A percentile compares a stretch with the other conserved stretches of the same genome.
phyloP scores from a whole-genome alignment of 2,797 vertebrate species.

The Periparus ater region DNA sequence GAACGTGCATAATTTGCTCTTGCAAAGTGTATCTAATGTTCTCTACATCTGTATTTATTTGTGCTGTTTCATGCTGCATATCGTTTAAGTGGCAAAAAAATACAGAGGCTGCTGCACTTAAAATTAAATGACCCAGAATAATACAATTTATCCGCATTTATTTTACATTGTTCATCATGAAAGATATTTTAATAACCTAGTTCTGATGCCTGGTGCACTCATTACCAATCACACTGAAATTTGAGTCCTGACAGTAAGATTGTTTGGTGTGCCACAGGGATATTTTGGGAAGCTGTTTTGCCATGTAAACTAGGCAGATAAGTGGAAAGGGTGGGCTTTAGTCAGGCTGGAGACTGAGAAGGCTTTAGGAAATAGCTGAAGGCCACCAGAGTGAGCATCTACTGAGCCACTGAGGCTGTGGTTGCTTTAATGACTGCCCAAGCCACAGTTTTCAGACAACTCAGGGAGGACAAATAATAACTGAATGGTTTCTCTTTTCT shows the following conservation, averaged over 20 bases:
- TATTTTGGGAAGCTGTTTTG: not conserved
- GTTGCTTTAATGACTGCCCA: not conserved
- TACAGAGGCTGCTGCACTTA: constrained; percentile 25
- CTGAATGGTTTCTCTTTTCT: not conserved
- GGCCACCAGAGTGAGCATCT: not conserved
- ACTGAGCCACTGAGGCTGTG: not conserved
- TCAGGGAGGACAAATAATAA: not conserved
- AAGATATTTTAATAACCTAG: constrained; percentile 45
- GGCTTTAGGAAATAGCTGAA: not conserved
- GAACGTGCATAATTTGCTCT: constrained; percentile 40
- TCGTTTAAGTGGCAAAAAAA: constrained; percentile 54
- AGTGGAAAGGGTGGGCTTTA: not conserved
- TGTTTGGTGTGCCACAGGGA: not conserved
- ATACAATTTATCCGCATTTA: constrained; percentile 32
- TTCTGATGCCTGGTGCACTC: constrained; percentile 29
- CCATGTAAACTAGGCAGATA: not conserved
- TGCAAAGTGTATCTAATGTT: constrained; percentile 57
- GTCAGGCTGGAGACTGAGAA: not conserved
- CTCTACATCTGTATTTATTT: constrained; percentile 59
- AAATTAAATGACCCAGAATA: constrained; percentile 60
- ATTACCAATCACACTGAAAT: constrained; percentile 45
- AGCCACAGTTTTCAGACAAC: not conserved
- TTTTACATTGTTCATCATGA: constrained; percentile 33
- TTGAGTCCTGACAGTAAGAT: not conserved
- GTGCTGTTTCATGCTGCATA: constrained; percentile 37